A percentile compares a stretch with the other conserved stretches of the same genome.
Evolutionary conservation across 2,113 vertebrate species (phyloP).

Genomic region (Chlorodrepanis virens): DNA sequence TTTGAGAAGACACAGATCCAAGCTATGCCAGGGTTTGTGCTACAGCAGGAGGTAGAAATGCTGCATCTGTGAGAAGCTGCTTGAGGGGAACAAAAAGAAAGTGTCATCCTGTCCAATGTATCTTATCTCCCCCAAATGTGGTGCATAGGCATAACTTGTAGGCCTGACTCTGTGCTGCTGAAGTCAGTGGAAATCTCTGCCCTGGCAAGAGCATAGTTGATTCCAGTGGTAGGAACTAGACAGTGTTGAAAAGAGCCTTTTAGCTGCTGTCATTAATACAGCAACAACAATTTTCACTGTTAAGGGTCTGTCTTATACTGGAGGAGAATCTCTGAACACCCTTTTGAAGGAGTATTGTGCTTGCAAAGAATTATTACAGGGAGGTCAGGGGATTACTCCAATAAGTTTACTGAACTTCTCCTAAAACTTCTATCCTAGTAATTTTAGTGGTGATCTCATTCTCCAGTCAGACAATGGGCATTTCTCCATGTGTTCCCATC

Average conservation of each 20-base stretch:
- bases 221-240: neutral
- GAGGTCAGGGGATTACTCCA: neutral
- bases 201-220: neutral
- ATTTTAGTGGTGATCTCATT: conserved; percentile 34
- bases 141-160: neutral
- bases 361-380: neutral
- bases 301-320: neutral
- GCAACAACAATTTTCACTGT: neutral
- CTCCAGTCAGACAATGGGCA: neutral
- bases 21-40: neutral
- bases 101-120: neutral
- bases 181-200: neutral
- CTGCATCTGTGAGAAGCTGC: neutral
- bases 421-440: conserved; percentile 8
- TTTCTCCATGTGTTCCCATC: conserved; percentile 11
- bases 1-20: neutral
- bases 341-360: neutral
- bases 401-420: neutral
- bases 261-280: neutral
- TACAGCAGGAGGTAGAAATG: neutral
- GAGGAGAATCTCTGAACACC: neutral
- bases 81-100: neutral
- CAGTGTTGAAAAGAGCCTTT: neutral
- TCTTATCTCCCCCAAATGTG: neutral
- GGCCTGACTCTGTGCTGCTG: neutral